Conservation (phyloP, 2,888 invertebrate species). For the Cryptocheilus praepositus region DNA sequence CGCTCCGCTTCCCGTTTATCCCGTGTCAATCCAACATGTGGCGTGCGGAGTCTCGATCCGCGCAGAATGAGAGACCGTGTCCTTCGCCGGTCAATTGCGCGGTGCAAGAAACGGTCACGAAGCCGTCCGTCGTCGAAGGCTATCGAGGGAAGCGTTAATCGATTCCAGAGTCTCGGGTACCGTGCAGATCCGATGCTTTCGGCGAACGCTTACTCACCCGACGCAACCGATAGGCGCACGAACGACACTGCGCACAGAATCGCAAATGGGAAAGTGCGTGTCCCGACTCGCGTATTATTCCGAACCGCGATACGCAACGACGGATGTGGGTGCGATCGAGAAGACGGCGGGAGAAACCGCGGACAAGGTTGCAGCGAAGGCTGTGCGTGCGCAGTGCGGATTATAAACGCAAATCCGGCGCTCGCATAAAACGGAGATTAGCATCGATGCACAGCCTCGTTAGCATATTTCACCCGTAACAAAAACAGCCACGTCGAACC, state of each 20-base stretch:
- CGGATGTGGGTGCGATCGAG: slow-evolving; percentile 15
- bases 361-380: slow-evolving; percentile 38
- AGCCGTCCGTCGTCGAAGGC: slow-evolving; percentile 24
- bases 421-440: slow-evolving; percentile 60
- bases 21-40: background rate
- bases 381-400: slow-evolving; percentile 33
- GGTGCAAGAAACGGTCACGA: slow-evolving; percentile 45
- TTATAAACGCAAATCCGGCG: slow-evolving; percentile 58
- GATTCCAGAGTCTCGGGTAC: slow-evolving; percentile 53
- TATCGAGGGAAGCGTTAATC: slow-evolving; percentile 44
- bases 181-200: slow-evolving; percentile 52
- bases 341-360: slow-evolving; percentile 19
- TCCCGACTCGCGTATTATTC: slow-evolving; percentile 17
- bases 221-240: slow-evolving; percentile 7
- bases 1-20: slow-evolving; percentile 5
- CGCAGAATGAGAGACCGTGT: slow-evolving; percentile 25
- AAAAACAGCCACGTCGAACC: too few species aligned
- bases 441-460: slow-evolving; percentile 12
- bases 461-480: slow-evolving; percentile 3
- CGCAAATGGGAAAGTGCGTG: slow-evolving; percentile 40
- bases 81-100: slow-evolving; percentile 31
- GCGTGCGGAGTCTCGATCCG: background rate
- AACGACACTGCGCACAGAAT: slow-evolving; percentile 40
- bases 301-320: slow-evolving; percentile 2
- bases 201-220: slow-evolving; percentile 62